These are phyloP conservation scores for Bombus fervidus DNA, from an alignment of 1,140 invertebrate species.

Conservation along the genomic window DNA sequence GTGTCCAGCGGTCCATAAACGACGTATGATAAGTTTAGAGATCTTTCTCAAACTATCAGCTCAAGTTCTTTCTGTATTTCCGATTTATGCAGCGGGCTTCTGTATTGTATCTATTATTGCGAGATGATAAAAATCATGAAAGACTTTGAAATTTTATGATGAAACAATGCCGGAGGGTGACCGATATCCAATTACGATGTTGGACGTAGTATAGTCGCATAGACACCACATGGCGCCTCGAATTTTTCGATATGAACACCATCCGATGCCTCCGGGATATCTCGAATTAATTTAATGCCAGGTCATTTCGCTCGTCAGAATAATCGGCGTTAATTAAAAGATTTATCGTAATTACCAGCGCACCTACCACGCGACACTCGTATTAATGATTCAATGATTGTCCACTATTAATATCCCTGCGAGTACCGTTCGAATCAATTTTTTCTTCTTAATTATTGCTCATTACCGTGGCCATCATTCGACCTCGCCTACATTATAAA, in stretches of 20 bases:
- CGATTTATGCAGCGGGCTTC: too few species aligned
- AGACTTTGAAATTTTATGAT: too few species aligned
- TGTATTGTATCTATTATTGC: too few species aligned
- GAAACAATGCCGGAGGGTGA: too few species aligned
- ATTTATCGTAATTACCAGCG: constrained; percentile 39
- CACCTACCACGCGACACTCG: constrained; percentile 5
- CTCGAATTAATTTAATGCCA: constrained; percentile 26
- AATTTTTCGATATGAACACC: neutral
- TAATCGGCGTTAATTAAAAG: constrained; percentile 48
- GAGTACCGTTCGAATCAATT: neutral
- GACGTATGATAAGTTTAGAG: too few species aligned
- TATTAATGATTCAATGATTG: constrained; percentile 33
- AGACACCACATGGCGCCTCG: neutral
- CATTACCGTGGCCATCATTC: neutral
- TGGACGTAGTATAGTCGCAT: neutral
- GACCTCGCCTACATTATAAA: constrained; percentile 28
- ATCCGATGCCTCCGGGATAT: neutral
- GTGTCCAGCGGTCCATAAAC: too few species aligned
- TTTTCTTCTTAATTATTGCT: constrained; percentile 39
- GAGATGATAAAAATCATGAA: too few species aligned
- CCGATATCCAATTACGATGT: constrained; percentile 3
- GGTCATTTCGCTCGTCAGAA: constrained; percentile 23
- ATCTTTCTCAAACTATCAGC: too few species aligned
- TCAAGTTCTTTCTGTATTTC: too few species aligned
- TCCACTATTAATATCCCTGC: constrained; percentile 30